These are phyloP conservation scores for Mya arenaria DNA, from an alignment of 1,140 invertebrate species.

Conservation along the genomic window DNA sequence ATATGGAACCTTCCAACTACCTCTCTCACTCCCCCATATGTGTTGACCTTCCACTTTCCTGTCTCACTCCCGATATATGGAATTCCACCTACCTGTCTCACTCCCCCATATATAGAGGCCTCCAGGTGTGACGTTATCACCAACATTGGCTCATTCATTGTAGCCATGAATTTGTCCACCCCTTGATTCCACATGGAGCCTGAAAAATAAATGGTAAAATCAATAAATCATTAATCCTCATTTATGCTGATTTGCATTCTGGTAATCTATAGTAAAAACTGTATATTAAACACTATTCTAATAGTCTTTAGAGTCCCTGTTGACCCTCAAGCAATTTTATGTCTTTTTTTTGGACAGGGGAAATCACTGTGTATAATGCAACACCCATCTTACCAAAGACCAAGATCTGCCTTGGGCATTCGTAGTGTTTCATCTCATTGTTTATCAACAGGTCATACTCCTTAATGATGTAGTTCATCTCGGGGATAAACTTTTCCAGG, in stretches of 20 bases:
- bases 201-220: too few species aligned
- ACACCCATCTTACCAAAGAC: constrained; percentile 50
- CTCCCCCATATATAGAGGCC: constrained; percentile 71
- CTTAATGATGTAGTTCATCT: constrained; percentile 61
- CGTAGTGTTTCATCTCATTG: constrained; percentile 53
- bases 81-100: constrained; percentile 68
- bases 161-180: constrained; percentile 59
- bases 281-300: too few species aligned
- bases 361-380: too few species aligned
- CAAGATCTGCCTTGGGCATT: constrained; percentile 66
- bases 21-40: too few species aligned
- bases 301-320: too few species aligned
- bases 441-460: constrained; percentile 56
- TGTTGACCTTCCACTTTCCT: too few species aligned
- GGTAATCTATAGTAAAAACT: too few species aligned
- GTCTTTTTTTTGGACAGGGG: too few species aligned
- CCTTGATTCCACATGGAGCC: constrained; percentile 64
- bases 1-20: too few species aligned
- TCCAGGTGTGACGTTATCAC: constrained; percentile 72
- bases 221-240: too few species aligned
- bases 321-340: too few species aligned
- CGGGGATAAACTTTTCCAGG: constrained; percentile 38
- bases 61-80: not conserved
- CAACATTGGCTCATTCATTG: constrained; percentile 65
- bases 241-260: too few species aligned